Percentiles rank a stretch among this genome's conserved stretches.
Evolutionary conservation across 2,113 vertebrate genomes (phyloP).

Genomic region (Corvus cornix): DNA sequence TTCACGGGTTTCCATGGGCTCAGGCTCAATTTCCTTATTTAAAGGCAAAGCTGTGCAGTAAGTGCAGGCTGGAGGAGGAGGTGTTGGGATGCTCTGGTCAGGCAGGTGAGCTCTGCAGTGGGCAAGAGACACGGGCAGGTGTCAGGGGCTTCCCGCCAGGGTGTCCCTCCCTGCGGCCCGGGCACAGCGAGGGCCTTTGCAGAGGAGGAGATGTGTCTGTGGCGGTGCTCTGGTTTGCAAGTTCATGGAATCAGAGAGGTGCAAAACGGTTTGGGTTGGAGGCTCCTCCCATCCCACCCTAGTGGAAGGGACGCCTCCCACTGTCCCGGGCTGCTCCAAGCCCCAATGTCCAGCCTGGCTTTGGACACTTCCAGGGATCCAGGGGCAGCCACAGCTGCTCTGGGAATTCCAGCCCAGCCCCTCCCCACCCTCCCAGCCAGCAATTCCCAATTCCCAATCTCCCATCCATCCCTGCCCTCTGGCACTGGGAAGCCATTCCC

Average conservation of each 20-base stretch:
- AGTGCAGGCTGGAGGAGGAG: neutral
- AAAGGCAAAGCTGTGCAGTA: rapidly evolving
- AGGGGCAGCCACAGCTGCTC: neutral
- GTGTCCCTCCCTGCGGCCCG: neutral
- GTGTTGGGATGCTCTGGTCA: rapidly evolving
- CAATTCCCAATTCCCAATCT: neutral
- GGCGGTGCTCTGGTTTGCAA: rapidly evolving
- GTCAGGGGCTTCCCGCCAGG: neutral
- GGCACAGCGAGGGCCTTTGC: rapidly evolving
- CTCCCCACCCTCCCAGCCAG: neutral
- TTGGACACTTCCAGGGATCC: neutral
- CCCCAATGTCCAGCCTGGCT: neutral
- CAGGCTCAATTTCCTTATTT: neutral
- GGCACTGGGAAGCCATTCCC: neutral
- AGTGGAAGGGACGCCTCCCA: rapidly evolving
- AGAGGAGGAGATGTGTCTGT: neutral
- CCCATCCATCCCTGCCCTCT: neutral
- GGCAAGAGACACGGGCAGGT: neutral
- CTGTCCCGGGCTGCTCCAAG: neutral
- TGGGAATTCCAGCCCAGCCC: neutral
- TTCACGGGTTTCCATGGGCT: rapidly evolving
- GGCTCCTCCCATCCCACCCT: neutral
- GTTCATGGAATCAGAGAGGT: rapidly evolving
- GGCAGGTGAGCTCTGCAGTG: neutral
- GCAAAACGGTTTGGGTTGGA: neutral